Conservation (phyloP, 1,140 invertebrate species). For the Cryptotermes secundus region DNA sequence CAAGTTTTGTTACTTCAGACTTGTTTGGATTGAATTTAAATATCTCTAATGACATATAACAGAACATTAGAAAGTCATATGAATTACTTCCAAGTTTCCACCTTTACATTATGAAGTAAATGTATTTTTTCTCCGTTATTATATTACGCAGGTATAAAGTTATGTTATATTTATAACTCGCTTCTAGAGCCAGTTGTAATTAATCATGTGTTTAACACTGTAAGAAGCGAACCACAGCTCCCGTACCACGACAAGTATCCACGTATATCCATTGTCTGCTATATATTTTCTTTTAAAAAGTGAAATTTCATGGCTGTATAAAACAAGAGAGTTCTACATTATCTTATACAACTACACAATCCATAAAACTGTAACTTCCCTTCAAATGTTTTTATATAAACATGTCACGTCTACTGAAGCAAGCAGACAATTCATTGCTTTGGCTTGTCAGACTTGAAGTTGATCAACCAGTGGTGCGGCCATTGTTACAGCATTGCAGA, state of each 20-base stretch:
- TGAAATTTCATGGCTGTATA: neutral
- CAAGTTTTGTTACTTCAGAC: no score
- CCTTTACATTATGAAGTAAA: neutral
- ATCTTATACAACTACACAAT: neutral
- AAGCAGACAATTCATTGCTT: neutral
- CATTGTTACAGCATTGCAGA: neutral
- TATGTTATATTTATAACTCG: neutral
- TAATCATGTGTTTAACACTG: neutral
- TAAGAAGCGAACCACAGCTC: neutral
- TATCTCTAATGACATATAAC: neutral
- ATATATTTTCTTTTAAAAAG: neutral
- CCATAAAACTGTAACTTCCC: no score
- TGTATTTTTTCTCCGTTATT: neutral
- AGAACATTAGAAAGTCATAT: neutral
- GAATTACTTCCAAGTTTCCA: neutral
- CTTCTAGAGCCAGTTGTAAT: neutral
- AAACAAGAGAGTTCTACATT: neutral
- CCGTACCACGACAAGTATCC: neutral
- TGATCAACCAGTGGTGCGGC: neutral
- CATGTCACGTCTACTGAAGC: no score
- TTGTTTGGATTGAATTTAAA: neutral
- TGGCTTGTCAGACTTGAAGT: neutral
- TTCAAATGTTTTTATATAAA: no score
- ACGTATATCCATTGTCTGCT: neutral
- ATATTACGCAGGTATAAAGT: neutral